Evolutionary conservation across 2,113 vertebrate genomes (phyloP).

Genomic region (Zosterops pallidus): DNA sequence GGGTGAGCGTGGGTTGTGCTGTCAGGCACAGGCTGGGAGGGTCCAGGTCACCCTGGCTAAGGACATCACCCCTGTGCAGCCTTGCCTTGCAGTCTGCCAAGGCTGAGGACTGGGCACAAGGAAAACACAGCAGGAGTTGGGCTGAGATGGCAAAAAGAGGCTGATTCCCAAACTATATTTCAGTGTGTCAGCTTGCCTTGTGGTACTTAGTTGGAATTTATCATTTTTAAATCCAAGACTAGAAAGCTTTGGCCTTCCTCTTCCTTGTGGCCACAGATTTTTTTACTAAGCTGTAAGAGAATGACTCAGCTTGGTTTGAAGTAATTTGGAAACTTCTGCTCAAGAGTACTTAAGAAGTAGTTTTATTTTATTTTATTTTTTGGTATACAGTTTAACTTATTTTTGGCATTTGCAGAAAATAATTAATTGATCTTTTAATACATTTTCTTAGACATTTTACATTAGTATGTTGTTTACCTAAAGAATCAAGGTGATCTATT

Average conservation of each 20-base stretch:
- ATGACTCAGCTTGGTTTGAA: neutral
- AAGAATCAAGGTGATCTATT: neutral
- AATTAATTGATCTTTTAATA: neutral
- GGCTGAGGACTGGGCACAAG: neutral
- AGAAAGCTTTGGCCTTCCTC: neutral
- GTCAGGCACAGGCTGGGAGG: fast-evolving
- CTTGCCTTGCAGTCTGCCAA: neutral
- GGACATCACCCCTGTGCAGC: fast-evolving
- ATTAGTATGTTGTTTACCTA: neutral
- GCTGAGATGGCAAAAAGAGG: neutral
- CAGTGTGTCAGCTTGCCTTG: neutral
- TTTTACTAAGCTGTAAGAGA: neutral
- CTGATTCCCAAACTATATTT: neutral
- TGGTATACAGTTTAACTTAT: neutral
- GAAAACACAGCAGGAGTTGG: neutral
- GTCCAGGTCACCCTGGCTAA: fast-evolving
- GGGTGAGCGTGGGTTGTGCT: fast-evolving
- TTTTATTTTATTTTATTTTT: neutral
- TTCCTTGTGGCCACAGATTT: neutral
- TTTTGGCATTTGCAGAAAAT: neutral
- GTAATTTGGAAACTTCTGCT: neutral
- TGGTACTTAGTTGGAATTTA: neutral
- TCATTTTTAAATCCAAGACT: neutral
- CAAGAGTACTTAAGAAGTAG: neutral
- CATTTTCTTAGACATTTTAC: neutral